Conservation (phyloP, 2,888 invertebrate genomes). For the Agonopterix subpropinquella region DNA sequence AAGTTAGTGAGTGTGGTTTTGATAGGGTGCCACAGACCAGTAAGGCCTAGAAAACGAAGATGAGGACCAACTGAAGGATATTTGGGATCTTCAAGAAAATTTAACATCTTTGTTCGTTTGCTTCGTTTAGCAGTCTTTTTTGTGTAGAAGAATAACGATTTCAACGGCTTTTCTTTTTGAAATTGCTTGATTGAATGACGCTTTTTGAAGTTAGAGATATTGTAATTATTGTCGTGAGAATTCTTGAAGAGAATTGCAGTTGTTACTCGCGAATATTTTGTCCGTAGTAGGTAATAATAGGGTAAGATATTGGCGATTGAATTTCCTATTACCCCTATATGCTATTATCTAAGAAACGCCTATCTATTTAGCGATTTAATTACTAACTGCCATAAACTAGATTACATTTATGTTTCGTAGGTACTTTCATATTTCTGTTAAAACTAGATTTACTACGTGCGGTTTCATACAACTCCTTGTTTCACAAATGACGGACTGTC, state of each 20-base stretch:
- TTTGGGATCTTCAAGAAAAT: slow-evolving; percentile 30
- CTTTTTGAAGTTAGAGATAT: background rate
- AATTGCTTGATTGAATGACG: background rate
- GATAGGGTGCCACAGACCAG: slow-evolving; percentile 41
- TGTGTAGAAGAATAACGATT: background rate
- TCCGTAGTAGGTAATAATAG: slow-evolving; percentile 32
- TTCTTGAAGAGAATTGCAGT: background rate
- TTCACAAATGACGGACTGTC: no score
- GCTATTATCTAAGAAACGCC: no score
- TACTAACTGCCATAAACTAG: no score
- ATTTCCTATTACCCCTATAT: background rate
- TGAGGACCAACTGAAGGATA: slow-evolving; percentile 46
- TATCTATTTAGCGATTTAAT: no score
- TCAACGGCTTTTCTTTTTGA: background rate
- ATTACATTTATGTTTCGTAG: no score
- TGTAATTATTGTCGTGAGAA: background rate
- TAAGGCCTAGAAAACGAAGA: slow-evolving; percentile 27
- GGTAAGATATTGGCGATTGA: slow-evolving; percentile 19
- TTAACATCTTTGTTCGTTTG: slow-evolving; percentile 13
- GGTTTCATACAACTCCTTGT: no score
- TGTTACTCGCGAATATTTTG: background rate
- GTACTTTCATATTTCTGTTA: no score
- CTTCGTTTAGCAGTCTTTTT: background rate
- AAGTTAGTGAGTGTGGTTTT: slow-evolving; percentile 20
- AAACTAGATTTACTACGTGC: no score